These are phyloP conservation scores for Botia kubotai DNA, from an alignment of 2,797 vertebrate species.

Conservation along the genomic window DNA sequence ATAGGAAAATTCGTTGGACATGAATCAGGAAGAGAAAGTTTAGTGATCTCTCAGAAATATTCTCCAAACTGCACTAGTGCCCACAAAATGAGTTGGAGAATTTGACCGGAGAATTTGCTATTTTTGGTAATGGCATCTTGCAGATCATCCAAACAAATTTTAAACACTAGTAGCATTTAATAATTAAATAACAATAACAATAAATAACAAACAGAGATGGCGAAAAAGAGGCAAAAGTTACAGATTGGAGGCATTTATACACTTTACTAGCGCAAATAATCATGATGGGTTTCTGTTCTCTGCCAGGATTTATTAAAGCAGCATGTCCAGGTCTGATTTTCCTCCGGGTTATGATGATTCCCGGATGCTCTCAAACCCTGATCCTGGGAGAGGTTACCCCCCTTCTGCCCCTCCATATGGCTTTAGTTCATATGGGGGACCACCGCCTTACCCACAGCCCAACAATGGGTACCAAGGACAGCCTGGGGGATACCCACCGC, in stretches of 20 bases:
- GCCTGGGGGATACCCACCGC: constrained; percentile 66
- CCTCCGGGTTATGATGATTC: constrained; percentile 85
- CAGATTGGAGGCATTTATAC: neutral
- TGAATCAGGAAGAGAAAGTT: neutral
- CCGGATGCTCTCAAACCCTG: constrained; percentile 73
- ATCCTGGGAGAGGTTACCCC: constrained; percentile 70
- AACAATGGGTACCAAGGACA: constrained; percentile 67
- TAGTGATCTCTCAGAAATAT: neutral
- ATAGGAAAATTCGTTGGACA: neutral
- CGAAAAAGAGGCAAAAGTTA: too few relatives aligned
- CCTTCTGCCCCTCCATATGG: constrained; percentile 70
- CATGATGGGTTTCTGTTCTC: neutral
- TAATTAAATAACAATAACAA: neutral
- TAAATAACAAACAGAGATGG: too few relatives aligned
- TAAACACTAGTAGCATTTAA: neutral
- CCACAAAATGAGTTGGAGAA: neutral
- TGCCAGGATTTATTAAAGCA: constrained; percentile 21
- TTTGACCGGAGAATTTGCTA: too few relatives aligned
- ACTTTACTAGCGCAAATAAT: neutral
- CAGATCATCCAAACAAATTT: neutral
- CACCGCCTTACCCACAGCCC: constrained; percentile 55
- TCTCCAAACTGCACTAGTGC: neutral
- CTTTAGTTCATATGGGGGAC: constrained; percentile 67
- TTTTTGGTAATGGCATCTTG: neutral
- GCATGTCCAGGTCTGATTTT: constrained; percentile 87